phyloP scores from a whole-genome alignment of 2,113 vertebrate genomes.

The Chloroceryle aenea region DNA sequence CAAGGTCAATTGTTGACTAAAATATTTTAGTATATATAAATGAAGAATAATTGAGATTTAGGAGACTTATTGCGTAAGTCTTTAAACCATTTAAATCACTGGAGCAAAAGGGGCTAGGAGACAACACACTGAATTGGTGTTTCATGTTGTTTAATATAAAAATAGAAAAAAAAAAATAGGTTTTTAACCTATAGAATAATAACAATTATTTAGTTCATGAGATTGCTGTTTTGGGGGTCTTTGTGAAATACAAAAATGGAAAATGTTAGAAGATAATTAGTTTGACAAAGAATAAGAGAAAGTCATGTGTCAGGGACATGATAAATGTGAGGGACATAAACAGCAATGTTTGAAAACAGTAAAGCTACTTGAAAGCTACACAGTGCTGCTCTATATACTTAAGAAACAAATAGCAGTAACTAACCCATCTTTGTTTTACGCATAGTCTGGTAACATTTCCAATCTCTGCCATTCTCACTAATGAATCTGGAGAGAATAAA shows the following conservation, averaged over 20 bases:
- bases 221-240: not conserved
- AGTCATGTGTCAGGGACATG: not conserved
- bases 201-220: not conserved
- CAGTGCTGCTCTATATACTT: fast-evolving
- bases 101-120: not conserved
- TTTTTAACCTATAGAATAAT: not conserved
- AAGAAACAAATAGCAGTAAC: not conserved
- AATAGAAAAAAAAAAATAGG: not conserved
- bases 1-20: not conserved
- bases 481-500: not conserved
- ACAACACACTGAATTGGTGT: not conserved
- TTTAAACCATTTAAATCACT: not conserved
- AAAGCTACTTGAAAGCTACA: not conserved
- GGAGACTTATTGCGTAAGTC: not conserved
- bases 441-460: not conserved
- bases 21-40: slow-evolving; percentile 18
- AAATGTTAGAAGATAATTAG: not conserved
- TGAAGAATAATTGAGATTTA: not conserved
- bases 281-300: not conserved
- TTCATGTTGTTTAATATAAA: not conserved
- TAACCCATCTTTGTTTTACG: not conserved
- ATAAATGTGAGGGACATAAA: not conserved
- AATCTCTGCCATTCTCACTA: too few relatives aligned
- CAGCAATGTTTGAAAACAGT: not conserved
- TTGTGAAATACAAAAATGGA: not conserved